Evolutionary conservation across 2,113 vertebrate species (phyloP), one percentile per base, ranked within the genome.

Genomic region (Callorhinus ursinus): DNA sequence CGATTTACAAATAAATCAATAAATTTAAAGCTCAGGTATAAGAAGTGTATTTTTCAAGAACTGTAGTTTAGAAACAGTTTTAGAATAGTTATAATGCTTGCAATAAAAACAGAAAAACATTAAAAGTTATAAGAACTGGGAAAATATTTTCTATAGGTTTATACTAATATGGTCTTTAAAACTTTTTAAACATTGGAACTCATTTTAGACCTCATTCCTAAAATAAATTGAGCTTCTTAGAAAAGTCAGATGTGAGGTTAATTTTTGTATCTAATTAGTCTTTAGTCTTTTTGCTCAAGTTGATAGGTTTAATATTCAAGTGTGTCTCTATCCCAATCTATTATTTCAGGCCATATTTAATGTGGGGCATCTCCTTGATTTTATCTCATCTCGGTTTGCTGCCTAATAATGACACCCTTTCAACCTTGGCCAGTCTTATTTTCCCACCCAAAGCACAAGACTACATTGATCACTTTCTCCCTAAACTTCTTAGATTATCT

Each of bases 1-100:
- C 67, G 46, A 82, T 24, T 14, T 51, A 77, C 46, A 24, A 90
- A 63, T 49, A 55, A 49, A 95, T 3, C 87, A 77, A 67, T 67
- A 72, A n/a, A 13, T 72, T 26, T 55, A 72, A 63, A 69, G 9
- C 49, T 72, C 14, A 46, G 46, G 2, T 65, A 59, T 18, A 24
- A 81, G 1, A 42, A 88, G 51, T 19, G n/a, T 86, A 3, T 96
- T 96, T 97, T 55, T 74, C 85, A 39, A 61, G 97, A 98, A 28
- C 49, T 36, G 71, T 51, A 79, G 98, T 98, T 98, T 90, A 97
- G 61, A 42, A 94, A 65, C 1, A 90, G 82, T 95, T 97, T 97
- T 97, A 96, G 36, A 81, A 89, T 53, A 65, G 9, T 55, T 77
- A 59, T 49, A 90, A 89, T 55, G 63, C 16, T 71, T 59, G 2